Percentiles rank a stretch among this genome's conserved stretches.
Evolutionary conservation across 2,113 vertebrate species (phyloP).

Genomic region (Muntiacus reevesi): DNA sequence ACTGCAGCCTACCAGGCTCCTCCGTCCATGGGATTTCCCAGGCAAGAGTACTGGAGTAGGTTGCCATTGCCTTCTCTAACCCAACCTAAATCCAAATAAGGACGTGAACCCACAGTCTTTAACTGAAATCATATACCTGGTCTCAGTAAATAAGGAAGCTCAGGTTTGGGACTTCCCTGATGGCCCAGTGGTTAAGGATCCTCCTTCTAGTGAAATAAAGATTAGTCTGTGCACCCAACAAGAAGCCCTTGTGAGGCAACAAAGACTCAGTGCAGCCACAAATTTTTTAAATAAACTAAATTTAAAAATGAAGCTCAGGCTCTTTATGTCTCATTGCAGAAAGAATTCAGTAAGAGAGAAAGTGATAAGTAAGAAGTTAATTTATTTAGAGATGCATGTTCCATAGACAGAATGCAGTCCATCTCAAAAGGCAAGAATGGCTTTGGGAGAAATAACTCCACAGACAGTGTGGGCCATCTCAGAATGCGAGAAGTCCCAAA

Average conservation of each 20-base stretch:
- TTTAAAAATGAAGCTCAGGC: background rate
- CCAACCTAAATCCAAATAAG: background rate
- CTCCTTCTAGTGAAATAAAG: background rate
- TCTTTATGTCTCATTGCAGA: background rate
- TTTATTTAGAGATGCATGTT: background rate
- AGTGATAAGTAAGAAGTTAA: background rate
- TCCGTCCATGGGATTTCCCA: too few species aligned
- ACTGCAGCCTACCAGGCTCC: too few species aligned
- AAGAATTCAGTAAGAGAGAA: background rate
- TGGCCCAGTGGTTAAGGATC: background rate
- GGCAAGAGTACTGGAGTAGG: too few species aligned
- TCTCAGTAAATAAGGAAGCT: background rate
- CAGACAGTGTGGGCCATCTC: background rate
- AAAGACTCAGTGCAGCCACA: background rate
- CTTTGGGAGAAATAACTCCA: background rate
- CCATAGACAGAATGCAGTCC: background rate
- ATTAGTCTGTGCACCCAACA: background rate
- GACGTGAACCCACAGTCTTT: background rate
- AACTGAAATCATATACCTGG: background rate
- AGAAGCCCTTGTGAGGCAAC: background rate
- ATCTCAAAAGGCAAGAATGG: background rate
- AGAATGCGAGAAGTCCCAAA: background rate
- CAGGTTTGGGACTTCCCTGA: background rate
- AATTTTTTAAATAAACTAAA: background rate
- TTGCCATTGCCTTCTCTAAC: background rate